Evolutionary conservation across 1,140 invertebrate species (phyloP), one percentile per base, ranked within the genome.

Genomic region (Brachionus koreanus): DNA sequence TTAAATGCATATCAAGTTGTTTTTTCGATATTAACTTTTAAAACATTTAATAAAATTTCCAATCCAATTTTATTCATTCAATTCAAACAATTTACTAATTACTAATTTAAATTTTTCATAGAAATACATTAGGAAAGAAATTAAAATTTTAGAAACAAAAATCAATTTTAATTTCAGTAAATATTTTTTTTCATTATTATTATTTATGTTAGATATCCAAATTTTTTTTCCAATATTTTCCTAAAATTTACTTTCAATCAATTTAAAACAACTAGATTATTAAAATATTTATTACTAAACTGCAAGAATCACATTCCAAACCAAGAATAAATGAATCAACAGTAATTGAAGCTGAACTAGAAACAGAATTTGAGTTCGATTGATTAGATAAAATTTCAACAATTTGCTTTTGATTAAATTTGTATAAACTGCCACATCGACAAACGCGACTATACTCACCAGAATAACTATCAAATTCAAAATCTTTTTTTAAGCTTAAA

Each of bases 231-330:
- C 7, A 57, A 57, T n/a, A n/a, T 33, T 67, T 67, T 67, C 23
- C 3, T 29, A 4, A 10, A 57, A 57, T 57, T 57, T 57, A n/a
- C 23, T 57, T 67, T 67, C 25, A 67, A 67, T 16, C 25, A 67
- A 35, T 35, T 35, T 1, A 33, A 67, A 67, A 35, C 10, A 10
- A 67, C 12, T 74, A 74, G 25, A 74, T 74, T 25, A 74, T 35
- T 46, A 74, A 74, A 74, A 74, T 43, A 74, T 74, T 74, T 35
- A 74, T 74, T 29, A 43, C 23, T 35, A 74, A 35, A 29, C 69
- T 74, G 43, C 69, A 74, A 13, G 39, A 43, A 49, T 74, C 69
- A 46, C 69, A 74, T 74, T 74, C 69, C n/a, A 74, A 35, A 29
- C 69, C 5, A 46, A 74, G 19, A 74, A 74, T 35, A 43, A 74